Evolutionary conservation across 2,888 invertebrate species (phyloP).

Genomic region (Xylota segnis): DNA sequence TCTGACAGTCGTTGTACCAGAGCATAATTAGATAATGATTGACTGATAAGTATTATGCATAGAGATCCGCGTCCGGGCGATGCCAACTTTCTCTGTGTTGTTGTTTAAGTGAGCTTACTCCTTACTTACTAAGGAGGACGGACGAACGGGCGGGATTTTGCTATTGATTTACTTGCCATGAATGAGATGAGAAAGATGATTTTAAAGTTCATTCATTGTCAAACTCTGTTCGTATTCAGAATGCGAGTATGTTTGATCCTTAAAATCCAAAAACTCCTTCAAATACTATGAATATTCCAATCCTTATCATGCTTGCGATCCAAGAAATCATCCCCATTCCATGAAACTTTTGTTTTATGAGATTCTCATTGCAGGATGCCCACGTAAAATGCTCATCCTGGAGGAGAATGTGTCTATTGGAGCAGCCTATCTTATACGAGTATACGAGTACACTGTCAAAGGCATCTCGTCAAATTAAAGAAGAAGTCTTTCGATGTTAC

Average conservation of each 20-base stretch:
- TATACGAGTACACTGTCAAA: background rate
- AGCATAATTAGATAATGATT: constrained; percentile 51
- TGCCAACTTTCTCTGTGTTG: constrained; percentile 4
- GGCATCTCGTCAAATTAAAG: constrained; percentile 10
- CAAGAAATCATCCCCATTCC: background rate
- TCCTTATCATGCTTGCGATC: background rate
- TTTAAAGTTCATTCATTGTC: background rate
- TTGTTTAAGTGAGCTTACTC: background rate
- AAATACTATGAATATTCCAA: no score
- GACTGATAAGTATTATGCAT: constrained; percentile 44
- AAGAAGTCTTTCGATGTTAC: constrained; percentile 12
- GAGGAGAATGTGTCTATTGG: constrained; percentile 9
- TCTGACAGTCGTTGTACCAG: constrained; percentile 12
- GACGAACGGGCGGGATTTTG: no score
- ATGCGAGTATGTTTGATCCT: no score
- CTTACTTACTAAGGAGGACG: constrained; percentile 4
- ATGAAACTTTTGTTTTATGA: background rate
- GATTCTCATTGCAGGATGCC: background rate
- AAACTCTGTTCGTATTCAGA: background rate
- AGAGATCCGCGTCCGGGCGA: background rate
- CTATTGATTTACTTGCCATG: background rate
- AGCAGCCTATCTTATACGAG: background rate
- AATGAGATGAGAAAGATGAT: background rate
- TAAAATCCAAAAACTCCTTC: no score
- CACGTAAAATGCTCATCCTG: background rate